Percentiles rank a stretch among this genome's conserved stretches.
These are phyloP conservation scores for Pyrocoelia pectoralis DNA, from an alignment of 2,888 invertebrate genomes.

Conservation along the genomic window DNA sequence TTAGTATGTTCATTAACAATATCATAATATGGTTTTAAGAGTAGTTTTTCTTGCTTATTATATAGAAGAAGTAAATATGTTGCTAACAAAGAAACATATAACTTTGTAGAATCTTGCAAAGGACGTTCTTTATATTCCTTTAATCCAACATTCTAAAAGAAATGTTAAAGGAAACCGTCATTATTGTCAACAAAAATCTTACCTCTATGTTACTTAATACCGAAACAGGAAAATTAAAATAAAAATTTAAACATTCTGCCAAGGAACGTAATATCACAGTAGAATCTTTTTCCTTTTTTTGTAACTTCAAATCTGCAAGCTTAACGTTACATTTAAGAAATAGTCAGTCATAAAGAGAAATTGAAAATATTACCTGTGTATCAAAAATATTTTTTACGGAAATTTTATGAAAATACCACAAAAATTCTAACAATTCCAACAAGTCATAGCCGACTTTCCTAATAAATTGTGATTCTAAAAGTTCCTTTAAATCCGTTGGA, in stretches of 20 bases:
- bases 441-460: slow-evolving; percentile 40
- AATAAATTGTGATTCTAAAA: slow-evolving; percentile 33
- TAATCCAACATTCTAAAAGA: slow-evolving; percentile 8
- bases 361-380: slow-evolving; percentile 37
- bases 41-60: slow-evolving; percentile 37
- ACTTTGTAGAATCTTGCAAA: slow-evolving; percentile 27
- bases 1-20: slow-evolving; percentile 28
- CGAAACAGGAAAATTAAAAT: slow-evolving; percentile 39
- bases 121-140: slow-evolving; percentile 34
- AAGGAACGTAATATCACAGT: slow-evolving; percentile 17
- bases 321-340: slow-evolving; percentile 12
- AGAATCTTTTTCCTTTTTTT: background rate
- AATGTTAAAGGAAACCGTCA: background rate
- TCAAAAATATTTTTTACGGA: slow-evolving; percentile 42
- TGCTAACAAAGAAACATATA: slow-evolving; percentile 34
- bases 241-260: slow-evolving; percentile 28
- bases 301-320: slow-evolving; percentile 27
- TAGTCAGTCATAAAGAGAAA: slow-evolving; percentile 1
- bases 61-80: slow-evolving; percentile 41
- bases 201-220: slow-evolving; percentile 26
- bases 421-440: slow-evolving; percentile 29
- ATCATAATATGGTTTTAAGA: slow-evolving; percentile 40
- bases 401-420: slow-evolving; percentile 34
- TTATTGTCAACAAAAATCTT: background rate
- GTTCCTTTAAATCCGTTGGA: slow-evolving; percentile 33